Evolutionary conservation across 1,140 invertebrate species (phyloP).

Genomic region (Drosophila punjabiensis): DNA sequence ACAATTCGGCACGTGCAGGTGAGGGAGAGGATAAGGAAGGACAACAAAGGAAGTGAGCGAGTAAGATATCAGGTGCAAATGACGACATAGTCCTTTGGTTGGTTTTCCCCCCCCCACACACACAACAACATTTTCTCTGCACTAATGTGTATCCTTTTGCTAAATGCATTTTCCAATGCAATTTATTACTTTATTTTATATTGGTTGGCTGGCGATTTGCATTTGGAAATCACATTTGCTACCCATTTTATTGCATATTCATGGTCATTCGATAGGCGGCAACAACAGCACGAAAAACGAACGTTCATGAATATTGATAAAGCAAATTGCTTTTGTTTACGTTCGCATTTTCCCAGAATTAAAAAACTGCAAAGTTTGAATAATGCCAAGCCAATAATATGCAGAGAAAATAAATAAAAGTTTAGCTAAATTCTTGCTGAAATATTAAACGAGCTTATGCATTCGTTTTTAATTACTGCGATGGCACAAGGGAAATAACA

Average conservation of each 20-base stretch:
- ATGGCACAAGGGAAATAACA: constrained; percentile 6
- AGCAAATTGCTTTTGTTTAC: constrained; percentile 65
- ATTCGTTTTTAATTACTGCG: constrained; percentile 67
- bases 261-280: constrained; percentile 53
- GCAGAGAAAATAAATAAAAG: constrained; percentile 16
- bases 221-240: constrained; percentile 58
- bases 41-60: not conserved
- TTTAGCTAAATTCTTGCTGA: constrained; percentile 33
- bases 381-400: constrained; percentile 22
- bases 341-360: constrained; percentile 59
- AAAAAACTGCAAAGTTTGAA: constrained; percentile 37
- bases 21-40: not conserved
- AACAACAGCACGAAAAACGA: constrained; percentile 4
- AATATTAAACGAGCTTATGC: constrained; percentile 50
- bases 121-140: not conserved
- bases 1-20: constrained; percentile 62
- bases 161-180: constrained; percentile 47
- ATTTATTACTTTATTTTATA: constrained; percentile 21
- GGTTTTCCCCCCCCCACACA: not conserved
- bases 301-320: constrained; percentile 77
- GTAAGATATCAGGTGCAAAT: constrained; percentile 42
- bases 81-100: constrained; percentile 28
- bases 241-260: constrained; percentile 70
- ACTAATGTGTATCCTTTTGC: constrained; percentile 44
- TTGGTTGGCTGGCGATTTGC: constrained; percentile 11